Evolutionary conservation across 2,797 vertebrate species (phyloP), one percentile per base, ranked within the genome.

Genomic region (Australoheros facetus): DNA sequence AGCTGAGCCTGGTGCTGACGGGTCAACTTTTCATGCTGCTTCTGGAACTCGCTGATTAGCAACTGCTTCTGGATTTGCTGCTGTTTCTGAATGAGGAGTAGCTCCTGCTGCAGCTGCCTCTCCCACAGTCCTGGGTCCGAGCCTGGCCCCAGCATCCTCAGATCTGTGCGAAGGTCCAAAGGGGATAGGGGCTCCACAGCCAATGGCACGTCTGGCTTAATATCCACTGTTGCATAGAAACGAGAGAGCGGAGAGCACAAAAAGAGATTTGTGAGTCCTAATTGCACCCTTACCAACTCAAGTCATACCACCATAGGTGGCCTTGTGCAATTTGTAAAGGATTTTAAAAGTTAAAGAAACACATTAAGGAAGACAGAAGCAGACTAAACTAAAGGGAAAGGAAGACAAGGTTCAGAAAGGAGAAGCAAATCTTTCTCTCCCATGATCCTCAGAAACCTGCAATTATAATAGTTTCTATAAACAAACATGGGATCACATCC

Each of bases 51-150:
- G 21, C 96, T 98, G 83, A 99, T 99, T 78, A 99, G 96, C 81
- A 99, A 95, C 88, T 99, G 98, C 91, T 99, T 99, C 95, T 99
- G 98, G 90, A 99, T 98, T 89, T 99, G 98, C 91, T 99, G 98
- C 94, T 99, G 98, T 89, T 99, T 99, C 94, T 99, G 98, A 80
- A 99, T 98, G 57, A 99, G 96, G 48, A 99, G 97, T 55, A 99
- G 92, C 64, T 99, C 98, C 92, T 99, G 97, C 93, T 99, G 98
- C 59, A 99, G 95, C 92, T 99, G 98, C 89, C 97, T 96, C 89
- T 99, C 98, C 80, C 98, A 97, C 88, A 98, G 80, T 2, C 96
- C 96, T 1, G 97, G 96, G 93, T 98, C 98, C 55, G 97, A 96
- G 82, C 96, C 96, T 7, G 97, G 96, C 90, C 97, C 97, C 93